phyloP scores from a whole-genome alignment of 2,888 invertebrate genomes.

The Lottia scabra region DNA sequence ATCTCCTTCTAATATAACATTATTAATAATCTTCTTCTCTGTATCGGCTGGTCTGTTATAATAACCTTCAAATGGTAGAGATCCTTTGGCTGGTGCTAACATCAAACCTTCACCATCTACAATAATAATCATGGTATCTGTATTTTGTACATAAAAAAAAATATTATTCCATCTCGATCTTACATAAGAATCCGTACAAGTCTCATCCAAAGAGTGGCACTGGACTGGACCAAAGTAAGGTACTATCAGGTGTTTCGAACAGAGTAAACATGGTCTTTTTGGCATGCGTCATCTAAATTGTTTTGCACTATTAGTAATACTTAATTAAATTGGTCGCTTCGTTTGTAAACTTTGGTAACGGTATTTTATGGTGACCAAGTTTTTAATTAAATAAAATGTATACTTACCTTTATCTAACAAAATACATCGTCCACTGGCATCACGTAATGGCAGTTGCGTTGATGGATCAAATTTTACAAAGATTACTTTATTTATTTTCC shows the following conservation, averaged over 20 bases:
- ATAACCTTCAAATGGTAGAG: constrained; percentile 71
- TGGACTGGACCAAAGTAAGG: too few species aligned
- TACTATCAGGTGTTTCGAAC: too few species aligned
- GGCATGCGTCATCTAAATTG: too few species aligned
- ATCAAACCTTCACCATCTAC: constrained; percentile 8
- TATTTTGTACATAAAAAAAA: too few species aligned
- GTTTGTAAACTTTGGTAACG: too few species aligned
- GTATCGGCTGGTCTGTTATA: constrained; percentile 74
- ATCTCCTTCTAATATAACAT: background rate
- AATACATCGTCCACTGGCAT: constrained; percentile 84
- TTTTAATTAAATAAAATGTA: background rate
- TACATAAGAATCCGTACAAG: too few species aligned
- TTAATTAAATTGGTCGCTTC: too few species aligned
- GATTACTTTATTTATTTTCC: background rate
- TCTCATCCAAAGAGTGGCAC: too few species aligned
- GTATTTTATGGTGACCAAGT: too few species aligned
- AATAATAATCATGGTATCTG: background rate
- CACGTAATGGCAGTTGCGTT: constrained; percentile 88
- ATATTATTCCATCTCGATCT: too few species aligned
- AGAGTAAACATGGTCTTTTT: too few species aligned
- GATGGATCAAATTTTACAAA: constrained; percentile 74
- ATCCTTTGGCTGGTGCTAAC: background rate
- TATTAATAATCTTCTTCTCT: background rate
- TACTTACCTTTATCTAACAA: constrained; percentile 77
- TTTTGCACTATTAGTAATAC: too few species aligned